phyloP scores from a whole-genome alignment of 2,113 vertebrate species.

The Xenus cinereus region DNA sequence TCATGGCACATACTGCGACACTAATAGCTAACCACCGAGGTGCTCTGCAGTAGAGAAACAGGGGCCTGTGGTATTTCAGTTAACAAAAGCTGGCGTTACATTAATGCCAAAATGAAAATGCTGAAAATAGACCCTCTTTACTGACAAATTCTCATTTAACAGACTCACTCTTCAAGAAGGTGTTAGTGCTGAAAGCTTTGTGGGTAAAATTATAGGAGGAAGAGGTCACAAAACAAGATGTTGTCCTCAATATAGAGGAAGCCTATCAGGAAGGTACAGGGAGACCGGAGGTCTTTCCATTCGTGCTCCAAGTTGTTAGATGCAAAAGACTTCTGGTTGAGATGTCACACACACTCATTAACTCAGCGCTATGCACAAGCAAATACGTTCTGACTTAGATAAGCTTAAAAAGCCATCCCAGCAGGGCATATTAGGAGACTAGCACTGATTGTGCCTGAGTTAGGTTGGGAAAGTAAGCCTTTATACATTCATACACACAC shows the following conservation, averaged over 20 bases:
- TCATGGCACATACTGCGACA: neutral
- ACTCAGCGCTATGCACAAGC: neutral
- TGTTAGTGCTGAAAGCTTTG: neutral
- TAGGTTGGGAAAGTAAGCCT: neutral
- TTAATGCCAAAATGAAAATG: neutral
- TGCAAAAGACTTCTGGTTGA: neutral
- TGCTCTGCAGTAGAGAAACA: neutral
- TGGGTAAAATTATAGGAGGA: neutral
- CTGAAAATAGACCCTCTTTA: neutral
- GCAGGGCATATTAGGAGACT: neutral
- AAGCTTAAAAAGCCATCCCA: neutral
- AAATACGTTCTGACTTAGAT: neutral
- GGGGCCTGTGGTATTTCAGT: neutral
- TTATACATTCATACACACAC: neutral
- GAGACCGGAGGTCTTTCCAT: neutral
- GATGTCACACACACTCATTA: neutral
- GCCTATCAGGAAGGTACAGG: neutral
- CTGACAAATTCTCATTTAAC: neutral
- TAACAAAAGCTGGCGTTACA: neutral
- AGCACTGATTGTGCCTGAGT: neutral
- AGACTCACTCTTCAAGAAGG: neutral
- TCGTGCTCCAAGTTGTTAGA: neutral
- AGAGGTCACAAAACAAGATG: neutral
- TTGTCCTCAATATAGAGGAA: neutral
- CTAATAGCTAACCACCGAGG: neutral